Conservation (phyloP, 2,797 vertebrate species). For the Psittacula echo region DNA sequence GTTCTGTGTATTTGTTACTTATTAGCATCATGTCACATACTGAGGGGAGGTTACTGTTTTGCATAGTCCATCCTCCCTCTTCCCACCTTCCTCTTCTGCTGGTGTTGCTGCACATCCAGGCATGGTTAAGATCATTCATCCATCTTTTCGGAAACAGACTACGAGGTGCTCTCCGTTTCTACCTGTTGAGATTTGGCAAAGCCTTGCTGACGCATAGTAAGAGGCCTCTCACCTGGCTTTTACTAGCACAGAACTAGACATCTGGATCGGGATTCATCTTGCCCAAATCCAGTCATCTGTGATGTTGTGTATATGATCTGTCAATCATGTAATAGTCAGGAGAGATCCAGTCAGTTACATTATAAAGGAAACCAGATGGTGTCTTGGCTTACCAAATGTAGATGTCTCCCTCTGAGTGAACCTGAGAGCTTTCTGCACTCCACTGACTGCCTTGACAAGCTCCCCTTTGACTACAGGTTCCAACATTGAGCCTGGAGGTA, state of each 20-base stretch:
- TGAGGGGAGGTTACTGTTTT: neutral
- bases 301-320: neutral
- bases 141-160: neutral
- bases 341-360: neutral
- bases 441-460: neutral
- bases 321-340: neutral
- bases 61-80: neutral
- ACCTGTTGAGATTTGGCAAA: neutral
- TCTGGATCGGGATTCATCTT: neutral
- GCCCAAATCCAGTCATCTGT: neutral
- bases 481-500: neutral
- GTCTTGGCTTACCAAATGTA: neutral
- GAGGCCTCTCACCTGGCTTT: neutral
- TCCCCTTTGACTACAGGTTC: neutral
- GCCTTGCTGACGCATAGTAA: neutral
- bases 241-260: neutral
- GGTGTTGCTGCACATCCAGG: neutral
- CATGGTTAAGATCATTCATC: neutral
- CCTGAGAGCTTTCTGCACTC: neutral
- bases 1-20: neutral
- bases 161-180: neutral
- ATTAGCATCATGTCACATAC: neutral
- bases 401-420: neutral
- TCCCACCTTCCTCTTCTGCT: neutral
- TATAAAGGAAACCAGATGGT: neutral